A percentile compares a stretch with the other conserved stretches of the same genome.
Conservation (phyloP, 2,113 vertebrate species). For the Microcebus lehilahytsara region DNA sequence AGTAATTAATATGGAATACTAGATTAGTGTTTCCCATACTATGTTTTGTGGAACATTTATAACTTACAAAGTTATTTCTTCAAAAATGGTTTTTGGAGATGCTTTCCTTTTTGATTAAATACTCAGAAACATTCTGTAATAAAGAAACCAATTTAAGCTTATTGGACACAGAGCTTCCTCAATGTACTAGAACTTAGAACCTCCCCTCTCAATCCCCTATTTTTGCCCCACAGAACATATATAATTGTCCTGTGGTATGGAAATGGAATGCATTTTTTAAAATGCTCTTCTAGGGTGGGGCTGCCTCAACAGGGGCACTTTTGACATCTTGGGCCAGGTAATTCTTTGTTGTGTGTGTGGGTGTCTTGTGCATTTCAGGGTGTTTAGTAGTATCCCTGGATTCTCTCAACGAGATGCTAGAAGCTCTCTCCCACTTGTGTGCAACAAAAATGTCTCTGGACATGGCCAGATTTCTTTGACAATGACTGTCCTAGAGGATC, state of each 20-base stretch:
- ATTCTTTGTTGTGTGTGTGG: neutral
- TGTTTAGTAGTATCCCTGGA: neutral
- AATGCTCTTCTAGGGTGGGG: neutral
- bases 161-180: neutral
- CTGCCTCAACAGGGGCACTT: neutral
- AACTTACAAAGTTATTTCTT: neutral
- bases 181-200: neutral
- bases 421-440: rapidly evolving
- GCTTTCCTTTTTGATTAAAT: neutral
- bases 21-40: neutral
- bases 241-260: too few relatives aligned
- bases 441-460: neutral
- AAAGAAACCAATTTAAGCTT: neutral
- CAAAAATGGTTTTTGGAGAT: neutral
- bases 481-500: neutral
- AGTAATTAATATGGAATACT: neutral
- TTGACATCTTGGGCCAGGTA: neutral
- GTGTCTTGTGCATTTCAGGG: neutral
- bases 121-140: neutral
- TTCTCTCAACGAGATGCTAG: neutral
- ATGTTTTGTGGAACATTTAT: neutral
- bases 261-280: neutral
- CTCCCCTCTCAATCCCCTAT: neutral
- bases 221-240: neutral
- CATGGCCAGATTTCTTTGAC: neutral